Evolutionary conservation across 2,113 vertebrate genomes (phyloP), one percentile per base, ranked within the genome.

Genomic region (Gadus chalcogrammus): DNA sequence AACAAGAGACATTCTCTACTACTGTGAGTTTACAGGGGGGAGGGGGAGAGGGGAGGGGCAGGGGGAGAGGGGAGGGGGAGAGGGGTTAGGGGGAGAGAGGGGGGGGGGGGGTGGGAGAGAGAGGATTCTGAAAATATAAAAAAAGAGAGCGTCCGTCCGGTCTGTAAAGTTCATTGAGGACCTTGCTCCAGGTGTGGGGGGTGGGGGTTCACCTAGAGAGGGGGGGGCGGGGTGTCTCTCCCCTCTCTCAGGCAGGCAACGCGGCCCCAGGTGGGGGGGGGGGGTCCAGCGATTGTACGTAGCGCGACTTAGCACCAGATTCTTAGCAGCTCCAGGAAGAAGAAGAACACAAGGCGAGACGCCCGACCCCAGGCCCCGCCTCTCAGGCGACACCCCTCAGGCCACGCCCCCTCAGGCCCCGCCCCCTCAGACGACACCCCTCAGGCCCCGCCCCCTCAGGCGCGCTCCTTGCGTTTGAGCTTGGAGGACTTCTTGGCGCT

Each of bases 401-500:
- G 64, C 8, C 42, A 5, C 27, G 7, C 60, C 22, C 13, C 42
- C 16, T 12, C 27, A 31, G 28, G 28, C 28, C 3, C 28, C 5
- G 2, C 28, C 28, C 28, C 28, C n/a, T 31, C 22, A 58, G 71
- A 71, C 17, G 15, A 13, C 31, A 24, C 20, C 67, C 8, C 42
- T 11, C 38, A 42, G 12, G 9, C 42, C 42, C 7, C 42, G 42
- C 42, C n/a, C 31, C 31, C 72, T 81, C 90, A 98, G 7, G 94
- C 92, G 68, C 98, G 95, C 78, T 99, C 97, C 86, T 99, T 99
- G 48, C 95, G 94, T 90, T 98, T 99, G 82, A 98, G 92, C 83
- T 98, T 98, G 79, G 96, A 95, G 74, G 96, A 95, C 87, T 98
- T 99, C 90, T 98, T 98, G 83, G 94, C 92, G 71, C 93, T 89